phyloP scores from a whole-genome alignment of 2,888 invertebrate genomes.

The Margaritifera margaritifera region DNA sequence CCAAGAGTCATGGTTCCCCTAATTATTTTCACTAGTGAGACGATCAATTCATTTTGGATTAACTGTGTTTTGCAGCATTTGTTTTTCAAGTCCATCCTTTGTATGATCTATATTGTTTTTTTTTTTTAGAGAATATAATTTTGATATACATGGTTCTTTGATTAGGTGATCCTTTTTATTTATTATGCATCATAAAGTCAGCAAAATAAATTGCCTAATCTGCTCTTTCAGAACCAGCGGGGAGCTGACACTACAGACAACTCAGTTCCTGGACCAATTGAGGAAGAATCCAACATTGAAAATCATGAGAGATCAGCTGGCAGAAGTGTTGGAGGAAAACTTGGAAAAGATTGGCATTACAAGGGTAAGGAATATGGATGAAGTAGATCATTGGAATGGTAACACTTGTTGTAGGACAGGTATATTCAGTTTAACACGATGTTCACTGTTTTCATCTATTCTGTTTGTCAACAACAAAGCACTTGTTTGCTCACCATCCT shows the following conservation, averaged over 20 bases:
- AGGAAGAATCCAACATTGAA: slow-evolving; percentile 61
- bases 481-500: too few species aligned
- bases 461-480: too few species aligned
- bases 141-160: not conserved
- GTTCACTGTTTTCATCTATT: too few species aligned
- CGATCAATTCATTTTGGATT: too few species aligned
- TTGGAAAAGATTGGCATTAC: slow-evolving; percentile 66
- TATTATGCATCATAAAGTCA: not conserved
- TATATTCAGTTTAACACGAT: too few species aligned
- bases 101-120: not conserved
- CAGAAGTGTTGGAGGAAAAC: slow-evolving; percentile 59
- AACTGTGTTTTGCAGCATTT: too few species aligned
- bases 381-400: too few species aligned
- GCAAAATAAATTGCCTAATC: too few species aligned
- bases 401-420: too few species aligned
- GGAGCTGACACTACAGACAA: slow-evolving; percentile 52
- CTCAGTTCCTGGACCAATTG: slow-evolving; percentile 62
- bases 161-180: not conserved
- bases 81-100: too few species aligned
- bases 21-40: too few species aligned
- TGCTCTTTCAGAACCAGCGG: slow-evolving; percentile 35
- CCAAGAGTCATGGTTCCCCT: too few species aligned
- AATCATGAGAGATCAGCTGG: slow-evolving; percentile 64
- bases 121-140: not conserved
- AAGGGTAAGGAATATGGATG: slow-evolving; percentile 41